Percentiles rank a stretch among this genome's conserved stretches.
Evolutionary conservation across 2,113 vertebrate species (phyloP).

Genomic region (Neopipo cinnamomea): DNA sequence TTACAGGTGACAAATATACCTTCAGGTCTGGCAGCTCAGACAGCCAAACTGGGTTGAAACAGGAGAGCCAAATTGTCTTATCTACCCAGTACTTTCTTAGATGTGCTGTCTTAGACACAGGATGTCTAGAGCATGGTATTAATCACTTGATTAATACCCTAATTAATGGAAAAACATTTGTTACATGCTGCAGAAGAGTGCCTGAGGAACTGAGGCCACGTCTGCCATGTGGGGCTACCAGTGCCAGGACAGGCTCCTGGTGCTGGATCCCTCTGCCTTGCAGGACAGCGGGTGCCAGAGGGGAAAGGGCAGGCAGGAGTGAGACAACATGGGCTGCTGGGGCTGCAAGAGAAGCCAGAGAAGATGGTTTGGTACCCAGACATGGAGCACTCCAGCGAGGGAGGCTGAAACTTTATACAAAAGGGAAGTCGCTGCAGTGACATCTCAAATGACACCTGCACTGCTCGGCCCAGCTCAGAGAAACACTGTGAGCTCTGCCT

Average conservation of each 20-base stretch:
- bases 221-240: accelerated
- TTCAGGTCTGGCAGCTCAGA: not conserved
- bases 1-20: constrained; percentile 35
- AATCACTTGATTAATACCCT: not conserved
- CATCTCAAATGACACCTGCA: not conserved
- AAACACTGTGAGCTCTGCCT: not conserved
- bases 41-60: not conserved
- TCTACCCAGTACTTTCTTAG: not conserved
- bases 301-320: not conserved
- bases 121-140: not conserved
- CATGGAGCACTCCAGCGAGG: not conserved
- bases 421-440: not conserved
- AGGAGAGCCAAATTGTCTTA: not conserved
- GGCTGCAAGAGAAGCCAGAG: not conserved
- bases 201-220: not conserved
- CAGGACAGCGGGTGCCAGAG: not conserved
- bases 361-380: not conserved
- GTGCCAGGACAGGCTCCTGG: not conserved
- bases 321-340: not conserved
- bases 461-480: not conserved
- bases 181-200: not conserved
- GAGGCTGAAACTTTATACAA: not conserved
- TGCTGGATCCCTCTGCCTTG: not conserved
- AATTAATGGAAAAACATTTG: not conserved
- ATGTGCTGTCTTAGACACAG: not conserved